Base-by-base conservation (phyloP, 2,797 vertebrate genomes). In the Phylloscopus collybita region DNA sequence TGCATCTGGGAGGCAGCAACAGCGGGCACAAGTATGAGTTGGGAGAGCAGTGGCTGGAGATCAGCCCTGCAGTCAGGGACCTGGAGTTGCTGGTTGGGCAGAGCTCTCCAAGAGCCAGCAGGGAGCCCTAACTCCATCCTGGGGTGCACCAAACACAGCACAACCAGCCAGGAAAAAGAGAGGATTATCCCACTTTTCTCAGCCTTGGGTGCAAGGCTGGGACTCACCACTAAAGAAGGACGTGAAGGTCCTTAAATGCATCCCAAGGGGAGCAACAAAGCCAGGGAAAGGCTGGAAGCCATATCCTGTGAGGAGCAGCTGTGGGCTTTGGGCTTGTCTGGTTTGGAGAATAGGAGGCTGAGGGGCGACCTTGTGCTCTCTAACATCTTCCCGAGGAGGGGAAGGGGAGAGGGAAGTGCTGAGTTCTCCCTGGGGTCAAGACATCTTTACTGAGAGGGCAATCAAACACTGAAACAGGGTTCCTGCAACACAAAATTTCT, bases 301-400 rank as follows among this genome's bases (percentile, higher is more conserved):
- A 20, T 17, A 19, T 40, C 29, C n/a, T 51, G 15, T 64, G 45
- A 47, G 18, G 29, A 64, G 21, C 8, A 19, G 11, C 21, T 36
- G 16, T 15, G 26, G 21, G 8, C 6, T 64, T 18, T 64, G 38
- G 29, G 5, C 20, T 57, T 57, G 6, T 45, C 44, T 70, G 27
- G 27, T 44, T 76, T 83, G 65, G 23, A 82, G 27, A 29, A 56
- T 13, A 76, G 11, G 23, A 75, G 32, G 8, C 44, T 83, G 44
- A 71, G 14, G 11, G 2, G 2, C 0, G 4, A 34, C 17, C 25
- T 29, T 0, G 0, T 57, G 57, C 23, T 64, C 64, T 21, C 14
- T 8, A 38, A 54, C 9, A 64, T 8, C 14, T 57, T 44, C n/a
- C 29, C 40, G 25, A 65, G 20, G 16, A 57, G 8, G 11, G 9